phyloP scores from a whole-genome alignment of 2,888 invertebrate genomes.

The Clivina fossor region DNA sequence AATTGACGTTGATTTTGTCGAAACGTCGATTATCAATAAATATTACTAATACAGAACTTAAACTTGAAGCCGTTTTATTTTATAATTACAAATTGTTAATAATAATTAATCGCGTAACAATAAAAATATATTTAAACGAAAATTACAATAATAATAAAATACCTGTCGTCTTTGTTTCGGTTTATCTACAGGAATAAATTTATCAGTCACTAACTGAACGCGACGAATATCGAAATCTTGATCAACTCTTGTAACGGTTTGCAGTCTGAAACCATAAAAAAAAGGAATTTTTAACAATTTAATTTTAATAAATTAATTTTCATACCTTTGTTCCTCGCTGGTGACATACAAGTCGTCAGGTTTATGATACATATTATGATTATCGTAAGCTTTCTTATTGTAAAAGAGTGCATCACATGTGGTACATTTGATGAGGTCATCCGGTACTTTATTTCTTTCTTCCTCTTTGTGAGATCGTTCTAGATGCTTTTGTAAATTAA shows the following conservation, averaged over 20 bases:
- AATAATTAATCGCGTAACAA: background rate
- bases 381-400: slow-evolving; percentile 64
- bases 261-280: slow-evolving; percentile 45
- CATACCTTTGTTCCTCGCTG: slow-evolving; percentile 57
- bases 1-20: too few relatives aligned
- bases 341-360: slow-evolving; percentile 64
- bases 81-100: too few relatives aligned
- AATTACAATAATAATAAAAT: too few relatives aligned
- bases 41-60: too few relatives aligned
- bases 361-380: slow-evolving; percentile 64
- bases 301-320: slow-evolving; percentile 3
- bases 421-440: slow-evolving; percentile 63
- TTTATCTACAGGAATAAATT: slow-evolving; percentile 33
- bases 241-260: slow-evolving; percentile 55
- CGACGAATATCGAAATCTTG: slow-evolving; percentile 58
- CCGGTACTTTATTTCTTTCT: slow-evolving; percentile 53
- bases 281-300: background rate
- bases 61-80: too few relatives aligned
- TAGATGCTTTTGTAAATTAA: slow-evolving; percentile 65
- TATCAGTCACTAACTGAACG: slow-evolving; percentile 43
- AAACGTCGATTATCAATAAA: too few relatives aligned
- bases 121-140: background rate
- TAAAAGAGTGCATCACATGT: slow-evolving; percentile 67
- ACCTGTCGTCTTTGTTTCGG: slow-evolving; percentile 16
- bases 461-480: slow-evolving; percentile 58